These are phyloP conservation scores for Patella ulyssiponensis DNA, from an alignment of 2,888 invertebrate genomes.

Conservation along the genomic window DNA sequence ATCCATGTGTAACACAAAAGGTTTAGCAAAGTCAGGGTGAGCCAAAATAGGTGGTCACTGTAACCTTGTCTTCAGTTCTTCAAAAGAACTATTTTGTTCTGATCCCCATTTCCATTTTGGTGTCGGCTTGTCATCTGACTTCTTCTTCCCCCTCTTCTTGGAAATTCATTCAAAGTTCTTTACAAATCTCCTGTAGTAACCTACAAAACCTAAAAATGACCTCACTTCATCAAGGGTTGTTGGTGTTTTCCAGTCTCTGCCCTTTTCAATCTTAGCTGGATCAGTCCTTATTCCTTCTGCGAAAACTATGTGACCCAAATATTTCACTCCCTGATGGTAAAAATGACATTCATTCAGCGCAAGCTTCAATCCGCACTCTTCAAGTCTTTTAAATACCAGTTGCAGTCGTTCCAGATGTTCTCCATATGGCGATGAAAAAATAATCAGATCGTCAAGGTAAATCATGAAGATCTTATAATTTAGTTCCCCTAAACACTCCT, in stretches of 20 bases:
- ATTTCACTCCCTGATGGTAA: conserved; percentile 11
- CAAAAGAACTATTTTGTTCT: conserved; percentile 15
- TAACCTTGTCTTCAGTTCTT: conserved; percentile 32
- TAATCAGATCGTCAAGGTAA: conserved; percentile 25
- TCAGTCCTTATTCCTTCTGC: too few species aligned
- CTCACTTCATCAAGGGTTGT: conserved; percentile 10
- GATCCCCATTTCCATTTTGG: too few species aligned
- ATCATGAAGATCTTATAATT: background rate
- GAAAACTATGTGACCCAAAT: conserved; percentile 9
- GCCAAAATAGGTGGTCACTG: too few species aligned
- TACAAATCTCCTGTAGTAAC: too few species aligned
- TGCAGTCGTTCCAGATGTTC: conserved; percentile 7
- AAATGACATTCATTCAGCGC: conserved; percentile 6
- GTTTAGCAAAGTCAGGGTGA: too few species aligned
- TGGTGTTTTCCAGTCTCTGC: conserved; percentile 4
- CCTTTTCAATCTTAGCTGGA: conserved; percentile 8
- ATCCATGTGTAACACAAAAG: too few species aligned
- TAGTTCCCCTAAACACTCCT: background rate
- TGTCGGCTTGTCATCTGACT: conserved; percentile 10
- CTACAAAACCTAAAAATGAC: conserved; percentile 1
- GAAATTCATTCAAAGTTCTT: background rate
- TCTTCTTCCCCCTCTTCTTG: conserved; percentile 14
- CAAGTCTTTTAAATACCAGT: too few species aligned
- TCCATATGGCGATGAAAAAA: conserved; percentile 7
- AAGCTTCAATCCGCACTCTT: conserved; percentile 11